phyloP scores from a whole-genome alignment of 1,140 invertebrate genomes.

The Drosophila equinoxialis region DNA sequence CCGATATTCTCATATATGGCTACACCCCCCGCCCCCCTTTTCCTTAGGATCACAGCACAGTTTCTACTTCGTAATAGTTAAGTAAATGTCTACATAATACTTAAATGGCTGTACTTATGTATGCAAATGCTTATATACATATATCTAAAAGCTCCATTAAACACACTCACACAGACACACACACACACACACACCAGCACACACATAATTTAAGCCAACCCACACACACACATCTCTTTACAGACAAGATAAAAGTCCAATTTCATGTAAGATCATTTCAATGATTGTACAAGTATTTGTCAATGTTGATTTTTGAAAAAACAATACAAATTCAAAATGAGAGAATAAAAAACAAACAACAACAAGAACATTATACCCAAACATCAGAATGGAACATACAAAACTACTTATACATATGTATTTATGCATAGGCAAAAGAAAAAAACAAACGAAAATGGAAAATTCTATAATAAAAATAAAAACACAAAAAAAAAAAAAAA shows the following conservation, averaged over 20 bases:
- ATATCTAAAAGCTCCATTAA: slow-evolving; percentile 11
- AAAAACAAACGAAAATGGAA: slow-evolving; percentile 56
- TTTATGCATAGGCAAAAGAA: slow-evolving; percentile 47
- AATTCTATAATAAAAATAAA: slow-evolving; percentile 70
- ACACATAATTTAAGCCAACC: slow-evolving; percentile 45
- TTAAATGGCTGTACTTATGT: slow-evolving; percentile 3
- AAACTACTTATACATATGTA: slow-evolving; percentile 57
- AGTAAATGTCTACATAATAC: slow-evolving; percentile 24
- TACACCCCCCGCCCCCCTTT: not conserved
- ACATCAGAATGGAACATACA: no score
- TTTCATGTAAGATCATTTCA: slow-evolving; percentile 68
- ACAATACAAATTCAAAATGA: slow-evolving; percentile 30
- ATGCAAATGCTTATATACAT: not conserved
- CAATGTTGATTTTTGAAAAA: slow-evolving; percentile 69
- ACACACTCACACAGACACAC: not conserved
- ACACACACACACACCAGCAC: slow-evolving; percentile 17
- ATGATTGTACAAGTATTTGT: slow-evolving; percentile 62
- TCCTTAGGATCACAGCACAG: slow-evolving; percentile 16
- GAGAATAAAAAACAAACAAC: slow-evolving; percentile 42
- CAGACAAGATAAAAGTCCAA: slow-evolving; percentile 34
- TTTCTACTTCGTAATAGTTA: slow-evolving; percentile 24
- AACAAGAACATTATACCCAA: slow-evolving; percentile 21
- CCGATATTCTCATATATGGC: slow-evolving; percentile 24
- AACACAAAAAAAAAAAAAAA: slow-evolving; percentile 49
- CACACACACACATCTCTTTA: slow-evolving; percentile 13